Evolutionary conservation across 2,888 invertebrate genomes (phyloP), one percentile per base, ranked within the genome.

Genomic region (Acanthosepion esculentum): DNA sequence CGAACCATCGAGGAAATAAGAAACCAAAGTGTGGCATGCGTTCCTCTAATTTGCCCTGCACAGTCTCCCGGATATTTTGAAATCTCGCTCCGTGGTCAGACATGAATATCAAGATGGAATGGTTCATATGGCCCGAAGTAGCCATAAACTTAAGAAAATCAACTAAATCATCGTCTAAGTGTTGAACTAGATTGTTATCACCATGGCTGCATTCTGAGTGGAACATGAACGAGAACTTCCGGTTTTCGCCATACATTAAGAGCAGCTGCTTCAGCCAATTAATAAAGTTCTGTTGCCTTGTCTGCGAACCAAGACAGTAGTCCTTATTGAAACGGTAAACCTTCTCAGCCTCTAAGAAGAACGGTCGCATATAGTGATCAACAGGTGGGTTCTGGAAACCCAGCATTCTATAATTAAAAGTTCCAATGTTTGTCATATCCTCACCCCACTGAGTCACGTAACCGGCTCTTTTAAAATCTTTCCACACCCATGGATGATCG

Each of bases 11-110:
- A 0, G 99, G 99, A 96, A 99, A 98, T 0, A 98, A 97, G 94
- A 99, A 98, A 0, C 98, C 98, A 97, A 99, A 98, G 96, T 99
- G 98, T 0, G 99, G 99, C 95, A 99, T 97, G 1, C 99, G 98
- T 97, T 99, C 99, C 96, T 99, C 99, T 95, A 98, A 98, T 97
- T 99, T 99, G 0, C 99, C 99, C 97, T 99, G 99, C 15, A 99
- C 98, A 0, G 99, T 99, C 96, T 98, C 98, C 0, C 99, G 98
- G 18, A 99, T 98, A 94, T 98, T 98, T 0, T 98, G 98, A 97
- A 98, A 99, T 97, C 99, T 96, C 10, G 96, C 96, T 0, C 99
- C 99, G 97, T 99, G 99, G 97, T 99, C 99, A 10, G 99, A 98
- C 99, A 99, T 99, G 7, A 99, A 97, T 94, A 99, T 98, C 0